These are phyloP conservation scores for Ennomos quercinarius DNA, from an alignment of 2,888 invertebrate genomes.

Conservation along the genomic window DNA sequence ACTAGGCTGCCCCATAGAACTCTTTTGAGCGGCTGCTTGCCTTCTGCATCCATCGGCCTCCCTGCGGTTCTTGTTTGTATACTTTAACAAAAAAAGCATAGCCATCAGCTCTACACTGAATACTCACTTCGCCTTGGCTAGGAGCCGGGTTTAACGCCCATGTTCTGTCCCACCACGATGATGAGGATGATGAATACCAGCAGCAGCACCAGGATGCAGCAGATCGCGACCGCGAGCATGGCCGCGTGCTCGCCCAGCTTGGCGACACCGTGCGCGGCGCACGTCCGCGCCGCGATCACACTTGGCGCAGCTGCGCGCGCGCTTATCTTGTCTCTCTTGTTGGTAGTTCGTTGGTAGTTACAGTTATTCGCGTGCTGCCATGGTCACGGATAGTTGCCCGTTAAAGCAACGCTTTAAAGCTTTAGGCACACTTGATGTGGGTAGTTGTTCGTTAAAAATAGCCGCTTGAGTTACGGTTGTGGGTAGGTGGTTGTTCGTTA, in stretches of 20 bases:
- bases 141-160: slow-evolving; percentile 87
- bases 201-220: slow-evolving; percentile 92
- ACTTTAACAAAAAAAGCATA: no score
- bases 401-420: no score
- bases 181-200: slow-evolving; percentile 93
- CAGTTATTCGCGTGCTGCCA: background rate
- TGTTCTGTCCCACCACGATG: slow-evolving; percentile 92
- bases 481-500: no score
- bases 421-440: no score
- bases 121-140: slow-evolving; percentile 74
- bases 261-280: slow-evolving; percentile 70
- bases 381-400: no score
- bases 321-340: slow-evolving; percentile 53
- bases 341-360: background rate
- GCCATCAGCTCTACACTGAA: background rate
- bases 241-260: slow-evolving; percentile 85
- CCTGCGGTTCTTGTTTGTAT: no score
- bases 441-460: no score
- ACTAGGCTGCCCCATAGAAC: no score
- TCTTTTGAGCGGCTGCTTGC: no score
- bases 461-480: no score
- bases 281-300: slow-evolving; percentile 64
- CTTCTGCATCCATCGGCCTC: no score
- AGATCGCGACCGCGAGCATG: slow-evolving; percentile 94
- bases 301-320: slow-evolving; percentile 66